A percentile compares a stretch with the other conserved stretches of the same genome.
phyloP scores from a whole-genome alignment of 92 coral and sea anemone species.

The Heliopora coerulea region DNA sequence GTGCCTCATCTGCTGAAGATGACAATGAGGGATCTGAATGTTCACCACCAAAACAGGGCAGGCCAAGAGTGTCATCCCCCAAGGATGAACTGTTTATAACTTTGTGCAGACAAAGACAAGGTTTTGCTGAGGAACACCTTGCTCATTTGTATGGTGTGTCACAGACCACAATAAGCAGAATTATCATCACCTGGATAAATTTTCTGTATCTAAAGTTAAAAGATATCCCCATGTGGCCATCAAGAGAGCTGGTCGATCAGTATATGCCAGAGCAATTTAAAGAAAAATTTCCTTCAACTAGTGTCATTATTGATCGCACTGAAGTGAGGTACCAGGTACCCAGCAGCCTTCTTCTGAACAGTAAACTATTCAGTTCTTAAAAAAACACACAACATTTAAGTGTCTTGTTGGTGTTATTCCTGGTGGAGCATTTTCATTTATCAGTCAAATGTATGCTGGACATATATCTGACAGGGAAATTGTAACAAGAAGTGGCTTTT shows the following conservation, averaged over 20 bases:
- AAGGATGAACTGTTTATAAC: conserved; percentile 46
- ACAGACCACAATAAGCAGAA: conserved; percentile 41
- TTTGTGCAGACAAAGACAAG: conserved; percentile 29
- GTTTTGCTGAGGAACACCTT: conserved; percentile 41
- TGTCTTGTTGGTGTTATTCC: conserved; percentile 35
- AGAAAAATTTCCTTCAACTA: conserved; percentile 20
- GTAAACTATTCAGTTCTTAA: conserved; percentile 40
- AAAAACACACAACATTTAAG: conserved; percentile 18
- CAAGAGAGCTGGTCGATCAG: conserved; percentile 34
- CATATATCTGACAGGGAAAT: conserved; percentile 52
- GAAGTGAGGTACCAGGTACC: conserved; percentile 53
- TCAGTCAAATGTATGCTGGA: conserved; percentile 41
- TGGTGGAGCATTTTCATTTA: conserved; percentile 44
- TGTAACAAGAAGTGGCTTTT: conserved; percentile 38
- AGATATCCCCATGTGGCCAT: conserved; percentile 48
- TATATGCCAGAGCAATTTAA: conserved; percentile 46
- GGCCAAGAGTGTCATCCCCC: no score
- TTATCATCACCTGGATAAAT: conserved; percentile 48
- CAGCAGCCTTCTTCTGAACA: conserved; percentile 46
- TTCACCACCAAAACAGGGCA: no score
- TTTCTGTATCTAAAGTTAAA: conserved; percentile 42
- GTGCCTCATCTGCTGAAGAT: no score
- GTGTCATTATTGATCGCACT: conserved; percentile 52
- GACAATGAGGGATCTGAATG: no score
- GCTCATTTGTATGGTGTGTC: conserved; percentile 45